phyloP scores from a whole-genome alignment of 1,140 invertebrate species.

The Centruroides sculpturatus region DNA sequence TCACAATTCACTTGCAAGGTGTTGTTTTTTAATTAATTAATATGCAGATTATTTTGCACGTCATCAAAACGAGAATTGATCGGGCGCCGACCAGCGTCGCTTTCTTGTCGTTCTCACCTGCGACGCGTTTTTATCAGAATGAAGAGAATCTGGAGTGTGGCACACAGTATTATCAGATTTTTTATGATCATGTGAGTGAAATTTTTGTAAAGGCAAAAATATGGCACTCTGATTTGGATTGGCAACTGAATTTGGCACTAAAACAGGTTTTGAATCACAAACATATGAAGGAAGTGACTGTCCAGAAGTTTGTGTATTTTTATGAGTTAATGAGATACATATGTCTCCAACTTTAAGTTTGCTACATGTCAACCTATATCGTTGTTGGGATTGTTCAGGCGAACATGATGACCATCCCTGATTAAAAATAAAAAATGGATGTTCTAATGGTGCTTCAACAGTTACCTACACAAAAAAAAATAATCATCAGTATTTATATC shows the following conservation, averaged over 20 bases:
- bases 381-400: slow-evolving; percentile 51
- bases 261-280: neutral
- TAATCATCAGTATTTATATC: no score
- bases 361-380: slow-evolving; percentile 59
- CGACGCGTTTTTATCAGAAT: neutral
- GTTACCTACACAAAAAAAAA: slow-evolving; percentile 47
- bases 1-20: no score
- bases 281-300: neutral
- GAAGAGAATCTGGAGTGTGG: no score
- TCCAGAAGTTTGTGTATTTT: slow-evolving; percentile 9
- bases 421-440: slow-evolving; percentile 78
- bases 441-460: slow-evolving; percentile 59
- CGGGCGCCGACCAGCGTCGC: slow-evolving; percentile 11
- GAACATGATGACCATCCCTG: slow-evolving; percentile 74
- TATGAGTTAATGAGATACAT: slow-evolving; percentile 60
- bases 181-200: no score
- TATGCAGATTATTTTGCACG: no score
- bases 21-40: no score
- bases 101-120: slow-evolving; percentile 1
- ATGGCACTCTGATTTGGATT: no score
- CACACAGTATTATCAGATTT: no score
- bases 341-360: slow-evolving; percentile 66
- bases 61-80: neutral
- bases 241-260: no score
- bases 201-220: no score